These are phyloP conservation scores for Gryon sp. DNA, from an alignment of 1,140 invertebrate genomes.

Conservation along the genomic window DNA sequence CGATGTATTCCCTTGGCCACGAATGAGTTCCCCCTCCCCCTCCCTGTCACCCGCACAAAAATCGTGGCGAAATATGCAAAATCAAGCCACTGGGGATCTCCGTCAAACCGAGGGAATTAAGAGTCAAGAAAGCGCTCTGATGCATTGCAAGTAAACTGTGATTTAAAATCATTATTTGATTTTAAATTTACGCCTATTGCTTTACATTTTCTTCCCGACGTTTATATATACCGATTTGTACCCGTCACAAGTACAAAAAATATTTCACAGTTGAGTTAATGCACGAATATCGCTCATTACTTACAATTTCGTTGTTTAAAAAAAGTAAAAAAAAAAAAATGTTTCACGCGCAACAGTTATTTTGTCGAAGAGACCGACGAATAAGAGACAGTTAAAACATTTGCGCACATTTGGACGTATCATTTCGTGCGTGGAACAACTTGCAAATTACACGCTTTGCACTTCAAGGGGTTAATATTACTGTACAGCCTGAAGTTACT, in stretches of 20 bases:
- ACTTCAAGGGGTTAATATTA: conserved; percentile 30
- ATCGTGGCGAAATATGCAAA: conserved; percentile 70
- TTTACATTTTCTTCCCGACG: conserved; percentile 2
- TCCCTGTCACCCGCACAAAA: conserved; percentile 66
- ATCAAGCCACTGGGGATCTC: conserved; percentile 62
- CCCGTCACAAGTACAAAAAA: background rate
- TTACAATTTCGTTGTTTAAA: conserved; percentile 11
- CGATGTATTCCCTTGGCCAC: conserved; percentile 64
- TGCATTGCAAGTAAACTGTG: background rate
- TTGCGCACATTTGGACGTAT: conserved; percentile 31
- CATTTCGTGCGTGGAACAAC: conserved; percentile 32
- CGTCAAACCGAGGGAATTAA: conserved; percentile 68
- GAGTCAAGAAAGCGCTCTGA: conserved; percentile 37
- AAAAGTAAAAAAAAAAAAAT: too few species aligned
- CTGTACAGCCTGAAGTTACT: conserved; percentile 28
- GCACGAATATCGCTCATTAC: conserved; percentile 14
- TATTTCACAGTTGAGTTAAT: background rate
- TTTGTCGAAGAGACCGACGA: conserved; percentile 7
- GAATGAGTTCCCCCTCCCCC: conserved; percentile 54
- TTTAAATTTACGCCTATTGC: background rate
- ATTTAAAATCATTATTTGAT: conserved; percentile 43
- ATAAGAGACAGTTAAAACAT: conserved; percentile 21
- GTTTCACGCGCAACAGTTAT: conserved; percentile 18
- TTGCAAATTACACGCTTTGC: conserved; percentile 43
- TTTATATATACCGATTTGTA: too few species aligned